Conservation (phyloP, 2,888 invertebrate species). For the Hypselothyrea guttata region DNA sequence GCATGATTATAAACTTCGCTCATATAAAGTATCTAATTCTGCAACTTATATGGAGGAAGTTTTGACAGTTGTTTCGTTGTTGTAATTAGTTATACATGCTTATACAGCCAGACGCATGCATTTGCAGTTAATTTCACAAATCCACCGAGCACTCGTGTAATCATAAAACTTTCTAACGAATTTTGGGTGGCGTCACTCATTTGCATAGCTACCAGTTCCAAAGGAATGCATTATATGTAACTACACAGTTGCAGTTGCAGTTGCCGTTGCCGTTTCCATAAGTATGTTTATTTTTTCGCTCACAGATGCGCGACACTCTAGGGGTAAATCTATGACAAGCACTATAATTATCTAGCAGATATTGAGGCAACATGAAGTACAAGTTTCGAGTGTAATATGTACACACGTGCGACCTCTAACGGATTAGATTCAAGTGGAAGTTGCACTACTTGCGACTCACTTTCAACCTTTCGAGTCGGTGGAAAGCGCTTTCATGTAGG, state of each 20-base stretch:
- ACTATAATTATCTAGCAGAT: constrained; percentile 28
- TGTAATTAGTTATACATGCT: constrained; percentile 1
- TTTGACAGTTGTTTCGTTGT: constrained; percentile 23
- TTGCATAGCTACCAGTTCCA: constrained; percentile 33
- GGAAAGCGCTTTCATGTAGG: constrained; percentile 1
- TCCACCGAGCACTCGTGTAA: constrained; percentile 47
- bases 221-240: constrained; percentile 30
- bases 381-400: constrained; percentile 7
- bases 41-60: constrained; percentile 16
- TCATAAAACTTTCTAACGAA: constrained; percentile 49
- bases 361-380: constrained; percentile 13
- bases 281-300: background rate
- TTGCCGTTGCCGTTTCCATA: no score
- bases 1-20: constrained; percentile 1
- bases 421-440: constrained; percentile 14
- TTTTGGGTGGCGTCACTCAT: constrained; percentile 42
- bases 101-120: constrained; percentile 8
- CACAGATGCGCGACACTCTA: constrained; percentile 4
- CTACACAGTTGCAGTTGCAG: background rate
- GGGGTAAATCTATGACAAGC: constrained; percentile 3
- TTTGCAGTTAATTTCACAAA: constrained; percentile 54
- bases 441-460: background rate
- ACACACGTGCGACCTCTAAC: constrained; percentile 5
- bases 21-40: constrained; percentile 20
- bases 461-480: no score